Base-by-base conservation (phyloP, 2,113 vertebrate species). In the Entelurus aequoreus region DNA sequence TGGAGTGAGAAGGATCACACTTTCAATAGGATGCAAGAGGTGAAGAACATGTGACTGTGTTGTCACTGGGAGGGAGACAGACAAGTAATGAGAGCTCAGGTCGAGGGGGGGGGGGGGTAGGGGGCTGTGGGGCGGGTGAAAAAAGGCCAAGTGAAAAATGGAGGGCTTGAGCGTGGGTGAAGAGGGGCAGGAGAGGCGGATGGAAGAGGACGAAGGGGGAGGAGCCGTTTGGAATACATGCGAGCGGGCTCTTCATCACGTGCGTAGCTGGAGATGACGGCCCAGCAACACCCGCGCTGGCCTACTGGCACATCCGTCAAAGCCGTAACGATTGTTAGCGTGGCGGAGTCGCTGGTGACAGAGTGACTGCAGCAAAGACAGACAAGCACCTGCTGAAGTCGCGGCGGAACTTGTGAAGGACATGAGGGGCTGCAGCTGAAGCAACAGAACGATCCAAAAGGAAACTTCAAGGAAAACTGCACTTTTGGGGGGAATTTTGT, bases 111-210 rank as follows among this genome's bases (percentile, higher is more conserved):
- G 52, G 59, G 63, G 48, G 49, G 51, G 63, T 63, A 63, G 72
- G 58, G 66, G 76, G 64, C 75, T 77, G 60, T 70, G 75, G 70
- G 69, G 54, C 60, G 66, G 63, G 72, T 36, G 46, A 66, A 76
- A 82, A 87, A 57, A n/a, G 79, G 79, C 76, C 79, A 87, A 81
- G 69, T 80, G 76, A 79, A 64, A 79, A 79, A 80, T 71, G 74
- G 76, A 82, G 81, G 79, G 76, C 66, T 71, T 71, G 68, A 71
- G 55, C 61, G 53, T 46, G 54, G 69, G 60, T 57, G 50, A 38
- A 6, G 42, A 28, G 53, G 55, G 46, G 12, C 47, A 11, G 35
- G 40, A 16, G 51, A 37, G 71, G 37, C 48, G 65, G 70, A 76
- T 63, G 69, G 61, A 64, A 55, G 65, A 63, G 64, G 48, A 48